Evolutionary conservation across 2,888 invertebrate genomes (phyloP).

Genomic region (Colletes collaris): DNA sequence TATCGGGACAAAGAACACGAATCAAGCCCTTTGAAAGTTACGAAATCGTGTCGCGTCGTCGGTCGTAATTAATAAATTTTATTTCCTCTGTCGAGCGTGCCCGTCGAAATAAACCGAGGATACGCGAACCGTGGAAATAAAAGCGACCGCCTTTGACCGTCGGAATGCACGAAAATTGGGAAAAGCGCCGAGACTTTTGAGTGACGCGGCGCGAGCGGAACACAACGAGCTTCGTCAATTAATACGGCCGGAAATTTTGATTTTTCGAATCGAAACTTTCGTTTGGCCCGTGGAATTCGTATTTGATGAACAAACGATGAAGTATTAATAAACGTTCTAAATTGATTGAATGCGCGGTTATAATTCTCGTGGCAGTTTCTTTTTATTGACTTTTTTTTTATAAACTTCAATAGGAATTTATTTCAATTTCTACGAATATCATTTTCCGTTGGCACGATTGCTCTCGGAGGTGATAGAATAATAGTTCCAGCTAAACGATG

Average conservation of each 20-base stretch:
- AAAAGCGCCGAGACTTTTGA: neutral
- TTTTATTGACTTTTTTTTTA: no score
- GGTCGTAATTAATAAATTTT: constrained; percentile 9
- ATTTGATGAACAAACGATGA: no score
- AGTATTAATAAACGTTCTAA: no score
- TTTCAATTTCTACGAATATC: no score
- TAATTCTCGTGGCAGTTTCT: no score
- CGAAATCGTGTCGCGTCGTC: neutral
- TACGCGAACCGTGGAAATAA: neutral
- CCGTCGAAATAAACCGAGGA: neutral
- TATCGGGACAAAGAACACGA: neutral
- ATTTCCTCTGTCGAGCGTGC: neutral
- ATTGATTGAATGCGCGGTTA: no score
- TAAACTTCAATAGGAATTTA: no score
- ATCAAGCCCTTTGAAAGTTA: neutral
- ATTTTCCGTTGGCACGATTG: no score
- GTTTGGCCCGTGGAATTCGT: constrained; percentile 5
- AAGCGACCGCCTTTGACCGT: neutral
- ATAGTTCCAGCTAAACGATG: no score
- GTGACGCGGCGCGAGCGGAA: neutral
- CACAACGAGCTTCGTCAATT: neutral
- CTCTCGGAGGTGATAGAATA: no score
- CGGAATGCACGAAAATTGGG: neutral
- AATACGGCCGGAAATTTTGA: neutral
- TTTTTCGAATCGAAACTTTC: constrained; percentile 7